Percentiles rank a stretch among this genome's conserved stretches.
phyloP scores from a whole-genome alignment of 2,113 vertebrate genomes.

The Scopus umbretta region DNA sequence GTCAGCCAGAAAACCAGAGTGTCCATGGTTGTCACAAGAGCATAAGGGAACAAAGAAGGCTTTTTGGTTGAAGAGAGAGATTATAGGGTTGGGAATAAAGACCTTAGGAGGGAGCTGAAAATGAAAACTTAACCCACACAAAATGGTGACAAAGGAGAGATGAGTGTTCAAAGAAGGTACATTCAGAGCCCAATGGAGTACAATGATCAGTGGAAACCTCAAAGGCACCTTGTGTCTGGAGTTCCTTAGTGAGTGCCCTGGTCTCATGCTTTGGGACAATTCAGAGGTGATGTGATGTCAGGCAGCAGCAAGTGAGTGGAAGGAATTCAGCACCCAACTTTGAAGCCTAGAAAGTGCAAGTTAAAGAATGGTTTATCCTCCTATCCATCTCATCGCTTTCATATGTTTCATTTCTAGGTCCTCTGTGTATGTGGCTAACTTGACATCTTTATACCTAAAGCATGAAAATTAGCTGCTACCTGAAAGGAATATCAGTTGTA shows the following conservation, averaged over 20 bases:
- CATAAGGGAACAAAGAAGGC: neutral
- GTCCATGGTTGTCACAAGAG: neutral
- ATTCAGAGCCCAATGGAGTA: neutral
- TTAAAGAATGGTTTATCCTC: neutral
- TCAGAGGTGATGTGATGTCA: neutral
- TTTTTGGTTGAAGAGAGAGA: neutral
- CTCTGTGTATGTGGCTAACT: neutral
- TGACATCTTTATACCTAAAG: neutral
- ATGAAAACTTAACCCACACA: neutral
- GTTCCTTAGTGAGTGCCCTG: neutral
- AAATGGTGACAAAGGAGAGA: neutral
- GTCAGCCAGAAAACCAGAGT: neutral
- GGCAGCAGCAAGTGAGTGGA: neutral
- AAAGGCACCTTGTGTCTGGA: neutral
- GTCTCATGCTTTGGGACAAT: neutral
- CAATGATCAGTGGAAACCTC: neutral
- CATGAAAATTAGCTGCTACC: neutral
- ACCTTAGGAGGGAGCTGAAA: neutral
- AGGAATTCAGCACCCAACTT: neutral
- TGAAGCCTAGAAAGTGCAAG: neutral
- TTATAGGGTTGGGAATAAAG: neutral
- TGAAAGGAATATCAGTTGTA: neutral
- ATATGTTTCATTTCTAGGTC: neutral
- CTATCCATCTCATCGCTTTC: neutral
- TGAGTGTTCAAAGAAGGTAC: neutral